Percentiles rank a stretch among this genome's conserved stretches.
Conservation (phyloP, 2,797 vertebrate species). For the Rhynchotus rufescens region DNA sequence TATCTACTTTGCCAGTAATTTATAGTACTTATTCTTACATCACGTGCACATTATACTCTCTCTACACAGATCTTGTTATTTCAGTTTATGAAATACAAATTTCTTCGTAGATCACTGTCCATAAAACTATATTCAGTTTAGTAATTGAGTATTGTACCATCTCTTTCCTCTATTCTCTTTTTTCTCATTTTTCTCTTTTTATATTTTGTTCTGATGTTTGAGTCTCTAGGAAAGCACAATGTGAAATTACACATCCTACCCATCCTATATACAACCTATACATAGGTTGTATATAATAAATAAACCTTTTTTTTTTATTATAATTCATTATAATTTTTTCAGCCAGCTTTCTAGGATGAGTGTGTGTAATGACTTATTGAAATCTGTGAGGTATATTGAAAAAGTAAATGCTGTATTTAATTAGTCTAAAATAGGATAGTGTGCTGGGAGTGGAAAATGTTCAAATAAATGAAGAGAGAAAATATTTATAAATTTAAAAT, state of each 20-base stretch:
- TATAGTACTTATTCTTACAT: neutral
- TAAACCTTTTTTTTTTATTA: neutral
- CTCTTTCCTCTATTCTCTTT: neutral
- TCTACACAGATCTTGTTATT: neutral
- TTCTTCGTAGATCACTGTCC: neutral
- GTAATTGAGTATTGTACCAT: neutral
- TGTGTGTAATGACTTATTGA: constrained; percentile 39
- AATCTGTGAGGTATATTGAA: constrained; percentile 18
- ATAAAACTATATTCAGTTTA: neutral
- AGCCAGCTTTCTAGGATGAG: neutral
- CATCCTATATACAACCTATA: neutral
- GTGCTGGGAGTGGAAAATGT: neutral
- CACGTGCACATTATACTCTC: too few relatives aligned
- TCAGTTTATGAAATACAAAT: neutral
- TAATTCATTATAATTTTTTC: constrained; percentile 18
- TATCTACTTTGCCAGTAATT: neutral
- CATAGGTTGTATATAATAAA: too few relatives aligned
- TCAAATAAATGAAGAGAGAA: neutral
- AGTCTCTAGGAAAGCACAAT: neutral
- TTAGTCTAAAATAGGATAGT: neutral
- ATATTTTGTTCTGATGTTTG: neutral
- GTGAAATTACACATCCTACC: neutral
- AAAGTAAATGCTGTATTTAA: neutral
- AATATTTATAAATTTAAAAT: neutral
- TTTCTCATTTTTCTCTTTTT: too few relatives aligned